Evolutionary conservation across 2,797 vertebrate species (phyloP), one percentile per base, ranked within the genome.

Genomic region (Lacerta agilis): DNA sequence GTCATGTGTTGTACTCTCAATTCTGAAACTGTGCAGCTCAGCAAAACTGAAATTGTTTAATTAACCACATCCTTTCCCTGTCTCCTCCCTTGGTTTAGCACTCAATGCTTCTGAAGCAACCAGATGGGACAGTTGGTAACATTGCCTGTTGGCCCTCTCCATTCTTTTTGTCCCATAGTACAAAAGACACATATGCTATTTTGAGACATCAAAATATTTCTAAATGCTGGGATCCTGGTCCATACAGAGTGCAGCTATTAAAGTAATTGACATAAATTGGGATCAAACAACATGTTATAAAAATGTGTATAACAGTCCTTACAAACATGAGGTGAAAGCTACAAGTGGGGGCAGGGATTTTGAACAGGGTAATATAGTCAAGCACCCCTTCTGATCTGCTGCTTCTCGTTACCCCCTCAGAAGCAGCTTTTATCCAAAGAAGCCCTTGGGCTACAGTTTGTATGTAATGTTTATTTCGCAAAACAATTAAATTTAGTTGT

Each of bases 51-150:
- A 85, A 69, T 72, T 38, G 36, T 81, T 81, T 45, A 55, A 55
- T 73, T 80, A 78, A 90, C 89, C 89, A 90, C 89, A 88, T 86
- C 89, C 89, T 88, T 88, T 90, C 10, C 72, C 17, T 49, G 33
- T 58, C n/a, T 69, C 61, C 61, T 87, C 61, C 36, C 64, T 71
- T 27, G 64, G 72, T 33, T 41, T 82, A 58, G 27, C 73, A 61
- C 8, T 69, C n/a, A 64, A 33, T 15, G 64, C 9, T 80, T n/a
- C 9, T 72, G 38, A 85, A 69, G 45, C 66, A 75, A 23, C 45
- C 58, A 55, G n/a, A 27, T 81, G 38, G 27, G 49, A 29, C 3
- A 15, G 45, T 55, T 69, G 15, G n/a, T 45, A 72, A 85, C 17
- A 23, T 9, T 58, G 43, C 49, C 10, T 84, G 29, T 71, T 23